Base-by-base conservation (phyloP, 1,140 invertebrate species). In the Drosophila arizonae region DNA sequence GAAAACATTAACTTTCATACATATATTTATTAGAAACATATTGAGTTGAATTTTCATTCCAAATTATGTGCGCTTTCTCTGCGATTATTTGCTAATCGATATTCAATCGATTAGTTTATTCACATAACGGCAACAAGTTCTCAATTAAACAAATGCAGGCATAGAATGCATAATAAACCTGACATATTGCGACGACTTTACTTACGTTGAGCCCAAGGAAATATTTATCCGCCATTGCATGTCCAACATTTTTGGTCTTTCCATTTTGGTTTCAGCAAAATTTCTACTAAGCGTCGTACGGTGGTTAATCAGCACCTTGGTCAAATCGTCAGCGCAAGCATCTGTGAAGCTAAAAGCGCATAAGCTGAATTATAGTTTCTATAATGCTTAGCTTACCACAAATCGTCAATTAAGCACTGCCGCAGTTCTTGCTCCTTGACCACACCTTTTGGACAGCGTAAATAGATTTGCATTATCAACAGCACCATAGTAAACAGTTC, bases 201-300 rank as follows among this genome's bases (percentile, higher is more conserved):
- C 77, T 60, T 72, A 92, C 91, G 76, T 75, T 17, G 89, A 73
- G 5, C 52, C 60, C 21, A 91, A 45, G 6, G 91, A 91, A 41
- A 92, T 90, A 45, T 92, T 92, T 11, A 92, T 91, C 13, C 91
- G 78, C 91, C 91, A 92, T 48, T 92, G 88, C 55, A 92, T 48
- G n/a, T 91, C 87, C 13, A 78, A 70, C 33, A 90, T 86, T 69
- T 90, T 87, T 1, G 79, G 68, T 4, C 91, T 79, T 54, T 84
- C 63, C 58, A 87, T 77, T 77, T 91, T 92, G 0, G 86, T 91
- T 55, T 88, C 90, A 0, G 72, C 61, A 63, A 85, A 90, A 57
- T 91, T 92, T 51, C 79, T 88, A 6, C 87, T 88, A 0, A 92
- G 62, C 6, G 91, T 75, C n/a, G 85, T 77, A 11, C 90, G 64